phyloP scores from a whole-genome alignment of 2,113 vertebrate genomes.

The Silurus asotus region DNA sequence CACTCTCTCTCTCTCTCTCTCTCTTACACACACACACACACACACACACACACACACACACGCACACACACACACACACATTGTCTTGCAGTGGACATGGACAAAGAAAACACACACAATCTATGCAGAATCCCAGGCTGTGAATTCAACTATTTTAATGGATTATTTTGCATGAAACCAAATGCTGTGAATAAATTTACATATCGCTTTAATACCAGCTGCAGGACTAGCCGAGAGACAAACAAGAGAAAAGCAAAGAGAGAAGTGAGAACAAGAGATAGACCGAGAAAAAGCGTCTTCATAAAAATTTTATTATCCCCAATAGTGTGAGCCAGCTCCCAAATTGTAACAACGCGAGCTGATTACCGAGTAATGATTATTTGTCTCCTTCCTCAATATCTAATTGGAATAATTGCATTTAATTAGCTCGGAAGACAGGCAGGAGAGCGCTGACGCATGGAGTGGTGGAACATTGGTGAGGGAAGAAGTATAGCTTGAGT shows the following conservation, averaged over 20 bases:
- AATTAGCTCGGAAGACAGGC: slow-evolving; percentile 49
- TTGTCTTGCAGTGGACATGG: not conserved
- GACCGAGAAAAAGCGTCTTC: not conserved
- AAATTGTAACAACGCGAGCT: slow-evolving; percentile 35
- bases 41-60: not conserved
- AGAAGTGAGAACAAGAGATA: not conserved
- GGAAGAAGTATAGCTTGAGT: slow-evolving; percentile 14
- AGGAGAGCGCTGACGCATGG: slow-evolving; percentile 33
- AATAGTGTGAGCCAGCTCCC: slow-evolving; percentile 22
- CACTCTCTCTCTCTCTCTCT: no score
- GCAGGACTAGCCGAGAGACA: slow-evolving; percentile 31
- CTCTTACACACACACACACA: not conserved
- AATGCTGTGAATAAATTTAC: slow-evolving; percentile 18
- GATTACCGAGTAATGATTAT: slow-evolving; percentile 50
- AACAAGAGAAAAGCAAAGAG: slow-evolving; percentile 29
- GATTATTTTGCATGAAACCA: slow-evolving; percentile 22
- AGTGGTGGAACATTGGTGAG: not conserved
- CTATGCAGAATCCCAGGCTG: not conserved
- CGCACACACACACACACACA: not conserved
- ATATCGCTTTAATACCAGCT: slow-evolving; percentile 47
- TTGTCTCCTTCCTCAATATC: slow-evolving; percentile 47
- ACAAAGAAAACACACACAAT: slow-evolving; percentile 2
- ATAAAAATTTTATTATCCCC: slow-evolving; percentile 38
- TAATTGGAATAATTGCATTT: slow-evolving; percentile 53
- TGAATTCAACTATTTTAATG: slow-evolving; percentile 26